phyloP scores from a whole-genome alignment of 2,888 invertebrate genomes.

The Hoplodrina blanda region DNA sequence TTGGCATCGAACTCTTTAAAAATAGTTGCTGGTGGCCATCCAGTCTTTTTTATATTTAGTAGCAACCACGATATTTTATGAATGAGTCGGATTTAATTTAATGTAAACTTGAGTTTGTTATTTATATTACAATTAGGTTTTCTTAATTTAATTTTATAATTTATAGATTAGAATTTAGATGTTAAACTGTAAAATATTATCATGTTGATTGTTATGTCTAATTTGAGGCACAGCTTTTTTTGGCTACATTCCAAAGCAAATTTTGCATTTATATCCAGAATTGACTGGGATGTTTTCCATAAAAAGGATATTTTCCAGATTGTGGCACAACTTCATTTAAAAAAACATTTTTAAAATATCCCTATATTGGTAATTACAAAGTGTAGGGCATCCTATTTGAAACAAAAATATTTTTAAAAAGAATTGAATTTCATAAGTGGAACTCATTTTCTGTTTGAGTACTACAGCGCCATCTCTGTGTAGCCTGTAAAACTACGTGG shows the following conservation, averaged over 20 bases:
- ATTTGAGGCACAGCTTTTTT: conserved; percentile 31
- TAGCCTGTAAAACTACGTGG: conserved; percentile 36
- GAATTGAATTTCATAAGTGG: neutral
- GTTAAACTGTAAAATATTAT: conserved; percentile 27
- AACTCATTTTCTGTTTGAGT: conserved; percentile 4
- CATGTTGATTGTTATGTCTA: conserved; percentile 23
- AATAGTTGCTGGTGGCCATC: conserved; percentile 46
- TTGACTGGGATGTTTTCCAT: neutral
- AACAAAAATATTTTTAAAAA: neutral
- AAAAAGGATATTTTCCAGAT: neutral
- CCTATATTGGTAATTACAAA: neutral
- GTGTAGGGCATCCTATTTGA: neutral
- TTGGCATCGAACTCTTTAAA: conserved; percentile 68
- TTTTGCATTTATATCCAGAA: neutral
- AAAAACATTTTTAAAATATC: no score
- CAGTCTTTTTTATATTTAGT: conserved; percentile 45
- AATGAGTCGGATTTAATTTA: conserved; percentile 40
- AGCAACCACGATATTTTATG: conserved; percentile 35
- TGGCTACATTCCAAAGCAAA: conserved; percentile 33
- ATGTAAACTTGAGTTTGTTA: conserved; percentile 27
- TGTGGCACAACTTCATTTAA: neutral
- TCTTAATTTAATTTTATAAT: conserved; percentile 47
- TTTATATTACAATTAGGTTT: conserved; percentile 32
- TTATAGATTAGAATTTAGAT: conserved; percentile 16
- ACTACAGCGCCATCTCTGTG: conserved; percentile 62